Evolutionary conservation across 2,888 invertebrate genomes (phyloP), one percentile per base, ranked within the genome.

Genomic region (Brenthis daphne): DNA sequence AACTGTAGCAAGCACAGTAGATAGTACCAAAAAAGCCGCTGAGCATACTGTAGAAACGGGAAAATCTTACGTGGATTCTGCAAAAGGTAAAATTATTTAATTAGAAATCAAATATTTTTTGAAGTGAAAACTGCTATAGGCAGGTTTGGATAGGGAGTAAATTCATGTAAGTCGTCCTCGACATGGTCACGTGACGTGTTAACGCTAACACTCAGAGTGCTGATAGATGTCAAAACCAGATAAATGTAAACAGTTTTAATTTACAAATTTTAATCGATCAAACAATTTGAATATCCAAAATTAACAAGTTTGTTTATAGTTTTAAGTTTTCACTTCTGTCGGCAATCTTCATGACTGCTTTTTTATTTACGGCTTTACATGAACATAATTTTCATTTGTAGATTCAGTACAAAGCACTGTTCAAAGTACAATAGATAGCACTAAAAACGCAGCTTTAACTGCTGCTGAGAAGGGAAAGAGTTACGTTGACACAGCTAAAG

Each of bases 21-120:
- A 90, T 82, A 87, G 76, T 74, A 88, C 91, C 74, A 92, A 88
- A 80, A 89, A 89, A 80, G 83, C 87, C 14, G 89, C 92, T 11
- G 85, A 84, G 75, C 84, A 80, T 74, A 78, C 84, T 16, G 75
- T 84, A 71, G 85, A 84, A 55, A 85, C 81, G 43, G 81, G 87
- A 67, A 78, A 82, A 47, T 74, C 82, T 16, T 73, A 80, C 14
- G 74, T 85, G 63, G 84, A 82, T 63, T 77, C 79, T 57, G 83
- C 84, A 4, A 86, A 74, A 74, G 74, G 74, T 74, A 68, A 64
- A 48, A 57, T 37, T 20, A 56, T 6, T 14, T 57, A 8, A 29
- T 60, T 8, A 57, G 12, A 11, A 48, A n/a, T 16, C 14, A 64
- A 37, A 29, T 48, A 13, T 12, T 43, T 29, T 20, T 20, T 20